These are phyloP conservation scores for Synergus itoensis DNA, from an alignment of 2,888 invertebrate species.

Conservation along the genomic window DNA sequence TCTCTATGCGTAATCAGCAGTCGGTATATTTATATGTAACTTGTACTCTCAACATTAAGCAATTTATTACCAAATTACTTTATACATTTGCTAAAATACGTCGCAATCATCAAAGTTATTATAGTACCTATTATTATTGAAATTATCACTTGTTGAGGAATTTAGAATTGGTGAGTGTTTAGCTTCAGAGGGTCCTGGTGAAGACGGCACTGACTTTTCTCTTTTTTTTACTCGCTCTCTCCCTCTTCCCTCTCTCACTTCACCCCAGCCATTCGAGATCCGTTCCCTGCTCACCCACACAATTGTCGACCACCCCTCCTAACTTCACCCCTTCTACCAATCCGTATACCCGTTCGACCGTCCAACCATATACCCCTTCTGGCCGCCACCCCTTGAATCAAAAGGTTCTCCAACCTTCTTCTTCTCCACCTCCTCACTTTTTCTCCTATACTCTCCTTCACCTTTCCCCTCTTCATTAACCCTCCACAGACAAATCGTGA, in stretches of 20 bases:
- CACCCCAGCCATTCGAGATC: constrained; percentile 46
- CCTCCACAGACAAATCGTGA: constrained; percentile 47
- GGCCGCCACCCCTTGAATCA: not conserved
- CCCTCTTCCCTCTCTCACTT: constrained; percentile 54
- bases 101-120: not conserved
- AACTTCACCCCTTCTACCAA: constrained; percentile 51
- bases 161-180: not conserved
- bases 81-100: no score
- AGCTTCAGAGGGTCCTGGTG: not conserved
- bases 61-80: no score
- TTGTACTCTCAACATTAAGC: no score
- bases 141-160: no score
- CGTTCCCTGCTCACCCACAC: constrained; percentile 43
- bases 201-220: not conserved
- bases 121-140: no score
- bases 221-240: constrained; percentile 45
- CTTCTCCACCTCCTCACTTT: constrained; percentile 43
- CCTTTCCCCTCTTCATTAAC: constrained; percentile 47
- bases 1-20: not conserved
- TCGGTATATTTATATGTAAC: not conserved
- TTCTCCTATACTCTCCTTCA: constrained; percentile 48
- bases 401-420: constrained; percentile 50
- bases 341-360: constrained; percentile 50
- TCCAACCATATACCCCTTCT: constrained; percentile 49
- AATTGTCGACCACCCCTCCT: constrained; percentile 16